Evolutionary conservation across 1,140 invertebrate species (phyloP), one percentile per base, ranked within the genome.

Genomic region (Apocrypta bakeri): DNA sequence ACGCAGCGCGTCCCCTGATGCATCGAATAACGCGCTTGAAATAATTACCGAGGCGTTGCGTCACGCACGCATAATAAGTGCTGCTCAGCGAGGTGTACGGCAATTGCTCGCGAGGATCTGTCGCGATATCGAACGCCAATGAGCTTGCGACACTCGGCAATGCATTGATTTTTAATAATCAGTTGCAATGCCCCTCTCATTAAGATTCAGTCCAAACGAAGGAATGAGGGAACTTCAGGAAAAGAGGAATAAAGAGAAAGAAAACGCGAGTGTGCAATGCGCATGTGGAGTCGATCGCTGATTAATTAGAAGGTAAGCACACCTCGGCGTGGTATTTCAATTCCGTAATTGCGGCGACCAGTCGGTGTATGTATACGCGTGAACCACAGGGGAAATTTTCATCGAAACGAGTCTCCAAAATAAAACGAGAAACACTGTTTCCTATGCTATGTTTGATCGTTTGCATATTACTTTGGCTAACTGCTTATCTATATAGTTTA

Each of bases 131-230:
- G 27, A 33, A 3, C 69, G 69, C 14, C 69, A 37, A 71, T 9
- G 31, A 27, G 66, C 66, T 69, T 64, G 42, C 42, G 42, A 48
- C 42, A 17, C 14, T 24, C 29, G 66, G 66, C 66, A 25, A 64
- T 71, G 83, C 85, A 86, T 87, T 86, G 86, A 68, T 79, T 86
- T 86, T 87, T 87, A 87, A 87, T 87, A 87, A 87, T 85, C 86
- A 25, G 79, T 63, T 80, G 87, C 2, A 12, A 2, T 17, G 21
- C 48, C n/a, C 48, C 86, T 87, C 87, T 87, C 87, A 85, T 87
- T 86, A 87, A 87, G 86, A 86, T 79, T 56, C 84, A 79, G 72
- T 29, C 74, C 27, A 25, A 66, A 25, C 27, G 27, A 66, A 27
- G 27, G 25, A 27, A 66, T 12, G 27, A 21, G n/a, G 63, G 3